A percentile compares a stretch with the other conserved stretches of the same genome.
These are phyloP conservation scores for Aphelinus atriplicis DNA, from an alignment of 1,140 invertebrate genomes.

Conservation along the genomic window DNA sequence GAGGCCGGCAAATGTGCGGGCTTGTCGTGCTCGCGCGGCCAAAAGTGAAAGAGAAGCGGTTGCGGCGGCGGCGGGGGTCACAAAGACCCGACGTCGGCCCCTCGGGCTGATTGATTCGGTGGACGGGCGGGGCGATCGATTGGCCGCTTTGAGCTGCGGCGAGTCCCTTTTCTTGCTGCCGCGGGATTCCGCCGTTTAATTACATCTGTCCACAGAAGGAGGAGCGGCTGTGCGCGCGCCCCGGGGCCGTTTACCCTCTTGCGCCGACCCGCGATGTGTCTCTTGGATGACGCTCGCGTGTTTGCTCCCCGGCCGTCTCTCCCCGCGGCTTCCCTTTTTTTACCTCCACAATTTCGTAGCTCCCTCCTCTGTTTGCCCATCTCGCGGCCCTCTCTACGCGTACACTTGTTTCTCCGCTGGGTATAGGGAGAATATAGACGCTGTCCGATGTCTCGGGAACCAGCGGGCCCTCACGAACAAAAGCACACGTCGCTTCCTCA, in stretches of 20 bases:
- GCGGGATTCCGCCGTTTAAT: constrained; percentile 46
- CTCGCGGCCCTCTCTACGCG: too few species aligned
- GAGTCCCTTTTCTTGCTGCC: constrained; percentile 34
- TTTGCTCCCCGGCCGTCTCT: neutral
- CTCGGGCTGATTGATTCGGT: too few species aligned
- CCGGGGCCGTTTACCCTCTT: constrained; percentile 11
- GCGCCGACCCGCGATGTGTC: neutral
- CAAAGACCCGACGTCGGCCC: neutral
- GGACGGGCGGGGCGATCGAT: neutral
- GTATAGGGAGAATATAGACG: too few species aligned
- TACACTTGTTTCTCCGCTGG: too few species aligned
- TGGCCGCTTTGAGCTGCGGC: neutral
- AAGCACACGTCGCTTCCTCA: too few species aligned
- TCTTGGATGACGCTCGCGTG: neutral
- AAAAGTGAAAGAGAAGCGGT: constrained; percentile 19
- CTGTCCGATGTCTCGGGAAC: too few species aligned
- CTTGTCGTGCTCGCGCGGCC: neutral
- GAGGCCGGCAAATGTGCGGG: constrained; percentile 6
- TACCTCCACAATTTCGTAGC: neutral
- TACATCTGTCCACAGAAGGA: constrained; percentile 44
- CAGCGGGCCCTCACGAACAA: too few species aligned
- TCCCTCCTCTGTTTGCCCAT: neutral
- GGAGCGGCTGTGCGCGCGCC: constrained; percentile 40
- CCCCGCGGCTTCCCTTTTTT: neutral
- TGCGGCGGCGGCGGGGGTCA: neutral